Base-by-base conservation (phyloP, 2,113 vertebrate genomes). In the Antennarius striatus region DNA sequence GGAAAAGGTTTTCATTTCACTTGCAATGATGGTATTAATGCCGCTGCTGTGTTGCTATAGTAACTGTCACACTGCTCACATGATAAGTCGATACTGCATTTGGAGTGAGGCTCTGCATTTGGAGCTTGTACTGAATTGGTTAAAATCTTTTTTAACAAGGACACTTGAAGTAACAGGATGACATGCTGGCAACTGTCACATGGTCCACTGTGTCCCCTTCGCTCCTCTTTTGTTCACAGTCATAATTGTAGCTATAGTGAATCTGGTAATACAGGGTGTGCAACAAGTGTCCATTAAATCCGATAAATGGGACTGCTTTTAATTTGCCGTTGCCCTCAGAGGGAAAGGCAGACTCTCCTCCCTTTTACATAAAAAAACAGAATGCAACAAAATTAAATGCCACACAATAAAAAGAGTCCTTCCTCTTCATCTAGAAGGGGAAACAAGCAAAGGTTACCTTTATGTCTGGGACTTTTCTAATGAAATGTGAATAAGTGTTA, bases 21-120 rank as follows among this genome's bases (percentile, higher is more conserved):
- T 65, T 65, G 54, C 58, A 39, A 32, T 47, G 53, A 77, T 56
- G 62, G 55, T 48, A 45, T 75, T 75, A 68, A 68, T 69, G 53
- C 50, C 36, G 6, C 70, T 7, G 22, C 49, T 42, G 45, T 15
- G 83, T 88, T 79, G 55, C 76, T 49, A 82, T 82, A 57, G 74
- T 48, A 78, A 86, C 85, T 58, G 58, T 56, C 4, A 9, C 68
- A 71, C 66, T 69, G 75, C 68, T 81, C 40, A 42, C 17, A 50
- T 32, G 13, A 43, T 43, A 43, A 48, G 61, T 16, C 10, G 12
- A 40, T 54, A 10, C 50, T 29, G 29, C 49, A 56, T 75, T 43
- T 68, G 55, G 32, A 5, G 3, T 39, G 12, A 74, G 12, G 11
- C 42, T 60, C 17, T 2, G 45, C 10, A 10, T 22, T 39, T 36